phyloP scores from a whole-genome alignment of 2,113 vertebrate genomes.

The Bettongia penicillata region DNA sequence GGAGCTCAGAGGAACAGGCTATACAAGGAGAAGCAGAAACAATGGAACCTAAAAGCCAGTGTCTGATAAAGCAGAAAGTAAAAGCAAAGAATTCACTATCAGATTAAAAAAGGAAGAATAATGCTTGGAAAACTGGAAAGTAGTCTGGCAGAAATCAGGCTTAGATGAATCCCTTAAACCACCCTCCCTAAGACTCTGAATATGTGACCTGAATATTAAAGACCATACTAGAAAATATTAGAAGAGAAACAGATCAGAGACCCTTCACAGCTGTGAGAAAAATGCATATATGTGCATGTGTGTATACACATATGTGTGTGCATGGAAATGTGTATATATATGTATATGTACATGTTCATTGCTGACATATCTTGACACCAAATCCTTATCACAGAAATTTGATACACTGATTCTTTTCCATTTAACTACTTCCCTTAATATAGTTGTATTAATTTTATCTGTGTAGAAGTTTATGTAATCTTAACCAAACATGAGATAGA shows the following conservation, averaged over 20 bases:
- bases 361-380: background rate
- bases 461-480: background rate
- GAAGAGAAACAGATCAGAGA: background rate
- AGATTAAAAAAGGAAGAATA: background rate
- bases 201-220: background rate
- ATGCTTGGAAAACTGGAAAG: background rate
- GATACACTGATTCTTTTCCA: background rate
- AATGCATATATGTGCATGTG: background rate
- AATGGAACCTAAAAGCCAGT: background rate
- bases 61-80: background rate
- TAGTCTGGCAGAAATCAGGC: background rate
- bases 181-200: background rate
- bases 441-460: background rate
- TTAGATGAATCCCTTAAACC: too few relatives aligned
- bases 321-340: too few relatives aligned
- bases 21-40: background rate
- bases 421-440: background rate
- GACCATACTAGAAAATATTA: background rate
- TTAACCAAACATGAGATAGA: background rate
- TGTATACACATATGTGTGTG: too few relatives aligned
- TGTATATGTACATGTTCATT: background rate
- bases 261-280: too few relatives aligned
- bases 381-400: background rate
- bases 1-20: background rate
- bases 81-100: background rate